These are phyloP conservation scores for Drosophila melanosoma DNA, from an alignment of 2,888 invertebrate species.

Conservation along the genomic window DNA sequence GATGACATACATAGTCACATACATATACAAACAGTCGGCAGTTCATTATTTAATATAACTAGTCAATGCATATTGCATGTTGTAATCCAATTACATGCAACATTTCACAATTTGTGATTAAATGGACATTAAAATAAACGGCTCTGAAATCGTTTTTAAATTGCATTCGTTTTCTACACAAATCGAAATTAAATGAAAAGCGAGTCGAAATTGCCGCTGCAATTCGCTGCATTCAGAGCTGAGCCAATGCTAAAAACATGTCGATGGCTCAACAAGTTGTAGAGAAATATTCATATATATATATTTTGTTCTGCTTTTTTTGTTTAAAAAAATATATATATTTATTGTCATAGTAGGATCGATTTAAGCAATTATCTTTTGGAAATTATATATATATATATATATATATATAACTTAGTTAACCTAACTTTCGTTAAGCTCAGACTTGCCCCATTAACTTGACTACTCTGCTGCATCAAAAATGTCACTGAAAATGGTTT, in stretches of 20 bases:
- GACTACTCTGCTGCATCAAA: conserved; percentile 1
- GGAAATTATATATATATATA: background rate
- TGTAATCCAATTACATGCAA: conserved; percentile 55
- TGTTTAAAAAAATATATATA: background rate
- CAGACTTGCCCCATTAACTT: background rate
- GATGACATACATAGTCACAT: conserved; percentile 32
- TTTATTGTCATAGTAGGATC: background rate
- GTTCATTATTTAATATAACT: conserved; percentile 7
- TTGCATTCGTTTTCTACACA: conserved; percentile 52
- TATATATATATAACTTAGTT: background rate
- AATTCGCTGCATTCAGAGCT: conserved; percentile 15
- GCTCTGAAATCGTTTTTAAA: conserved; percentile 47
- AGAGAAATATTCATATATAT: background rate
- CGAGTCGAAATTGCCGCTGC: conserved; percentile 30
- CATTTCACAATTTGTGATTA: conserved; percentile 52
- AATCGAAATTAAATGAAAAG: conserved; percentile 59
- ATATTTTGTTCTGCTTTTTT: too few species aligned
- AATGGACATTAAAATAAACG: conserved; percentile 44
- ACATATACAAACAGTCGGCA: background rate
- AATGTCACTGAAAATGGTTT: conserved; percentile 2
- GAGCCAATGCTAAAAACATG: background rate
- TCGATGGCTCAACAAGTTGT: conserved; percentile 11
- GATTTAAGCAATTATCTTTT: background rate
- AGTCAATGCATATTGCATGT: conserved; percentile 24
- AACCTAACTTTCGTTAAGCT: background rate